These are phyloP conservation scores for Heteractis magnifica DNA, from an alignment of 92 coral and sea anemone genomes.

Conservation along the genomic window DNA sequence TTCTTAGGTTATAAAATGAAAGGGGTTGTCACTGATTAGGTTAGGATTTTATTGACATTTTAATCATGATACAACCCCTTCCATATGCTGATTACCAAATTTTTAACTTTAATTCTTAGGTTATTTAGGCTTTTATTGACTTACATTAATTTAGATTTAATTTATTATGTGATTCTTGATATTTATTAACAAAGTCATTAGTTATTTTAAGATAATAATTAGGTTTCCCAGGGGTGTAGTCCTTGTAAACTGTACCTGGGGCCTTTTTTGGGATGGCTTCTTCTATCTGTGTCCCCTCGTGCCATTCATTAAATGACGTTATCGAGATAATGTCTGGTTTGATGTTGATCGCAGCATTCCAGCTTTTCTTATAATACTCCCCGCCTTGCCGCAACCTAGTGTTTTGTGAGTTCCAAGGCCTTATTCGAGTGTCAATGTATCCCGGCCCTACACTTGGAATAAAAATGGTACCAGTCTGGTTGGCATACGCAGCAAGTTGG, in stretches of 20 bases:
- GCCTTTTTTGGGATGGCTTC: conserved; percentile 81
- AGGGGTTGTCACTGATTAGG: too few relatives aligned
- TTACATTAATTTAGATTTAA: background rate
- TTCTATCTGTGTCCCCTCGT: conserved; percentile 98
- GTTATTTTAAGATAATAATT: conserved; percentile 82
- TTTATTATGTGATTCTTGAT: conserved; percentile 18
- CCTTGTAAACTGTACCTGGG: conserved; percentile 62
- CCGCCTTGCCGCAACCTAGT: conserved; percentile 77
- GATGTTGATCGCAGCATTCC: conserved; percentile 80
- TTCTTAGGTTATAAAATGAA: too few relatives aligned
- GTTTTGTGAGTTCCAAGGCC: conserved; percentile 88
- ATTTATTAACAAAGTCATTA: conserved; percentile 58
- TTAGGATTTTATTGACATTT: too few relatives aligned
- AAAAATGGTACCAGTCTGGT: conserved; percentile 73
- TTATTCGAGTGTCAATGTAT: conserved; percentile 80
- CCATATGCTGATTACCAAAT: too few relatives aligned
- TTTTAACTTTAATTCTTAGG: too few relatives aligned
- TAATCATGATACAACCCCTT: too few relatives aligned
- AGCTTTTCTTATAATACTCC: conserved; percentile 80
- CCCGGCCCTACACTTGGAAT: conserved; percentile 99
- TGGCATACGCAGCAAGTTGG: conserved; percentile 67
- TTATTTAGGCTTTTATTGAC: background rate
- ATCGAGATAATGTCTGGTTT: conserved; percentile 80
- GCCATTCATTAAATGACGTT: conserved; percentile 99
- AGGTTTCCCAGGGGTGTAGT: conserved; percentile 69